Base-by-base conservation (phyloP, 2,797 vertebrate species). In the Alca torda region DNA sequence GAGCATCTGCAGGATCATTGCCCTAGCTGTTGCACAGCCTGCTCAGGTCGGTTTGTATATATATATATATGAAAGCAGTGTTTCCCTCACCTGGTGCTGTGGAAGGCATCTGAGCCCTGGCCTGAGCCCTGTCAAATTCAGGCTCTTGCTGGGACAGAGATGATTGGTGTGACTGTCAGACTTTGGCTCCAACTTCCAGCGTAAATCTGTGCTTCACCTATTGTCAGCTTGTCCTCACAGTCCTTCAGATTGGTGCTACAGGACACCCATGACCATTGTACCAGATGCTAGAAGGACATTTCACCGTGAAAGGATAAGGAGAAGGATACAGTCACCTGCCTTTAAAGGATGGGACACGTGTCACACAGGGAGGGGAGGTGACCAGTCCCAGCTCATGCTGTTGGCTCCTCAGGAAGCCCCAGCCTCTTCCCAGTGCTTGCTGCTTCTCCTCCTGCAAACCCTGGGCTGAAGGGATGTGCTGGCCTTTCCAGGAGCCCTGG, bases 231-330 rank as follows among this genome's bases (percentile, higher is more conserved):
- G 10, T 37, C 39, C 69, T 53, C 35, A 56, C 12, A 54, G 51
- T 31, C 28, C 51, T 61, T 63, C 56, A 59, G 51, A 57, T 16
- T 28, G 74, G 39, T 33, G 72, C 48, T 78, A 67, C 23, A 68
- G 48, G 35, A 50, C 11, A 43, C 10, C 15, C 61, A 7, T 0
- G 2, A 30, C 24, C 0, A 0, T 12, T 3, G 4, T 43, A 63
- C 30, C 33, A 75, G 61, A 67, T 20, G 54, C 15, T 51, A 84
- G 67, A 50, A 85, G 28, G 30, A 50, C 8, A 35, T 78, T 69
- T 84, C 56, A 17, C 33, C 4, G 1, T 50, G 23, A 70, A 89
- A 67, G 43, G 50, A 35, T 67, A 35, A 53, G 39, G 18, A 67
- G n/a, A 77, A 95, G 43, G n/a, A 19, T 35, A 31, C 23, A 28